Evolutionary conservation across 2,113 vertebrate genomes (phyloP), one percentile per base, ranked within the genome.

Genomic region (Eleginops maclovinus): DNA sequence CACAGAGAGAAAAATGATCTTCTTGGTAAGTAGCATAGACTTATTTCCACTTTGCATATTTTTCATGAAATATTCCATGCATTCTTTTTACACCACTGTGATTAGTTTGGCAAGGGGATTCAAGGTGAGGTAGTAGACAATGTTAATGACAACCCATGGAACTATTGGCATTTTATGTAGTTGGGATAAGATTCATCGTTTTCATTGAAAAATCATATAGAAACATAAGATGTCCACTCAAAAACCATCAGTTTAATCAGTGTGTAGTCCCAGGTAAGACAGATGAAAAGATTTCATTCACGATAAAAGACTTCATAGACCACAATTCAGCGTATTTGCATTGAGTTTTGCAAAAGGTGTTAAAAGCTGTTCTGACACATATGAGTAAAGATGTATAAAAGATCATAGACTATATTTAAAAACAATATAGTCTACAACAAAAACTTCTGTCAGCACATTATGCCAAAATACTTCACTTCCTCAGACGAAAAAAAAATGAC

Each of bases 101-200:
- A 89, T 87, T 85, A 61, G 64, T 79, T 77, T 82, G 43, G 46
- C 44, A 80, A 71, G 78, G 73, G 60, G 79, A 58, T 65, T 72
- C 63, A 86, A 87, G 80, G 87, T 85, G 69, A 80, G 40, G 21
- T 46, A 26, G 22, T 21, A 72, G 53, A 56, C 26, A 69, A 64
- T 78, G 40, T 69, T 58, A 68, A 84, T 64, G 65, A 71, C 40
- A 60, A 63, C 19, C 49, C 51, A 56, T n/a, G 70, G 55, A 78
- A 40, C 55, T 58, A 67, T 53, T 75, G 21, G n/a, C 55, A 63
- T 72, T 55, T 78, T n/a, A 46, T 62, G 16, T 41, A 12, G 11
- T 8, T 71, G 26, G 17, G 49, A 72, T 76, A 51, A 64, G 9
- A 65, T 40, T 24, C 26, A 58, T 66, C 2, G 13, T 58, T 24